Percentiles rank a stretch among this genome's conserved stretches.
Evolutionary conservation across 35 echinoderm and acorn worm species (phyloP).

Genomic region (Holothuria glaberrima): DNA sequence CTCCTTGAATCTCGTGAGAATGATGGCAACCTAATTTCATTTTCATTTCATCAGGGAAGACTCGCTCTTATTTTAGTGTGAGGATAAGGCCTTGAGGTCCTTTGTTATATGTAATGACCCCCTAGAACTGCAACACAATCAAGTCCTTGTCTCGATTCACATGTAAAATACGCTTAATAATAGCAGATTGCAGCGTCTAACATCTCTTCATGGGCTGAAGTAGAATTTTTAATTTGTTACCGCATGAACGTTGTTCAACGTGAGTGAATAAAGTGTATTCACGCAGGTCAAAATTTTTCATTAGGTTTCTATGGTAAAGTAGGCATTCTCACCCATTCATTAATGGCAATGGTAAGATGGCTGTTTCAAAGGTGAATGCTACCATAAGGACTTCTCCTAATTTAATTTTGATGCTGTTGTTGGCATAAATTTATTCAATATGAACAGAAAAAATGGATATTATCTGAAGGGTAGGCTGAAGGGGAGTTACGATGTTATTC

Average conservation of each 20-base stretch:
- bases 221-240: conserved; percentile 23
- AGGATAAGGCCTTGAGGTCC: conserved; percentile 21
- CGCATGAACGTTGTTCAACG: background rate
- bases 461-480: no score
- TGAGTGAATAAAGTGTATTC: background rate
- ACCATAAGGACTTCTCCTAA: no score
- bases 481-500: no score
- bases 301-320: background rate
- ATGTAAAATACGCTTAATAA: background rate
- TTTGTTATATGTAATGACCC: background rate
- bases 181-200: background rate
- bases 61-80: background rate
- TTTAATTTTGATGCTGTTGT: background rate
- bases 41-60: background rate
- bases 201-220: background rate
- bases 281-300: conserved; percentile 24
- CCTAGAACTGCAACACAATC: background rate
- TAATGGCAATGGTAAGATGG: background rate
- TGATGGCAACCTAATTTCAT: conserved; percentile 22
- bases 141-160: background rate
- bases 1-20: background rate
- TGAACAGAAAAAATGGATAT: no score
- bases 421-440: conserved; percentile 9
- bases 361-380: no score
- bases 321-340: conserved; percentile 6